Conservation (phyloP, 1,140 invertebrate genomes). For the Drosophila insularis region DNA sequence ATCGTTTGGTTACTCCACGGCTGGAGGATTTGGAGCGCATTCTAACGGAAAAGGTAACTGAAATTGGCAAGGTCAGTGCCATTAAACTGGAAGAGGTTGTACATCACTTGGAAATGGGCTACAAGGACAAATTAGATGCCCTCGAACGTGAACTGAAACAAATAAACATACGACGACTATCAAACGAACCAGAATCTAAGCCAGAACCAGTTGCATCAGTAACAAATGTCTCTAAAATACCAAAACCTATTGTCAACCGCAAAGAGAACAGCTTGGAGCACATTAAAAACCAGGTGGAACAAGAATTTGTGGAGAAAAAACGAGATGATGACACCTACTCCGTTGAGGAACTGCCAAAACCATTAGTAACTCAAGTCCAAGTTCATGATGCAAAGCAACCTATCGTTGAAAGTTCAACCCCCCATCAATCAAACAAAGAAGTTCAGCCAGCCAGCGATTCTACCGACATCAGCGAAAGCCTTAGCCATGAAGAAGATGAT, state of each 20-base stretch:
- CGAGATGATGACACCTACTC: slow-evolving; percentile 62
- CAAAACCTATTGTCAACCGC: slow-evolving; percentile 42
- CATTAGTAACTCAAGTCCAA: slow-evolving; percentile 27
- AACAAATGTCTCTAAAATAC: slow-evolving; percentile 49
- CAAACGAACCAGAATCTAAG: neutral
- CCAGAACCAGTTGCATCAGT: neutral
- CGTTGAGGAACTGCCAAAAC: slow-evolving; percentile 51
- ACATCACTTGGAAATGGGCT: slow-evolving; percentile 60
- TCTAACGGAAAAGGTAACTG: slow-evolving; percentile 65
- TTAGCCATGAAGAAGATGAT: slow-evolving; percentile 48
- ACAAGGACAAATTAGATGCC: slow-evolving; percentile 68
- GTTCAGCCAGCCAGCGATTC: slow-evolving; percentile 27
- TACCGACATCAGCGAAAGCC: slow-evolving; percentile 66
- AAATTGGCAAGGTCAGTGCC: slow-evolving; percentile 67
- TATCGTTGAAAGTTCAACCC: slow-evolving; percentile 44
- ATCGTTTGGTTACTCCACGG: slow-evolving; percentile 44
- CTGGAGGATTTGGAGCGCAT: slow-evolving; percentile 71
- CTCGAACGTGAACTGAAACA: slow-evolving; percentile 63
- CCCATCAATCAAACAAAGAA: slow-evolving; percentile 49
- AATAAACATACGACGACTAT: slow-evolving; percentile 18
- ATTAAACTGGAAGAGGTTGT: slow-evolving; percentile 71
- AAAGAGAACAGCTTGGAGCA: slow-evolving; percentile 49
- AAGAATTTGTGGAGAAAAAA: slow-evolving; percentile 49
- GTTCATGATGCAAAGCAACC: slow-evolving; percentile 26
- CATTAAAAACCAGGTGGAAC: slow-evolving; percentile 57